A percentile compares a stretch with the other conserved stretches of the same genome.
Conservation (phyloP, 2,113 vertebrate genomes). For the Promerops cafer region DNA sequence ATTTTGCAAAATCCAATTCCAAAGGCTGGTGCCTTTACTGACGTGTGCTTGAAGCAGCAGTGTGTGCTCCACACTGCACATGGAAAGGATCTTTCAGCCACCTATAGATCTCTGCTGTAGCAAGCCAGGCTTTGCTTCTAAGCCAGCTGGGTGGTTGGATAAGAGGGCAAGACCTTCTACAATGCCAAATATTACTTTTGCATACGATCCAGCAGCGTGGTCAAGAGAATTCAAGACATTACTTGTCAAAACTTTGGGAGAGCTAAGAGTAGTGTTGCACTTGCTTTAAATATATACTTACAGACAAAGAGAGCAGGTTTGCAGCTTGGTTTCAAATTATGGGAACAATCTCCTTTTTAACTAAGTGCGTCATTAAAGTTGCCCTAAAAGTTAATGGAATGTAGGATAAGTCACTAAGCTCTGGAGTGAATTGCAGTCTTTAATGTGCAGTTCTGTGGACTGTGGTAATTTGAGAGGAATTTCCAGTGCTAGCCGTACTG, state of each 20-base stretch:
- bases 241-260: neutral
- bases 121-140: neutral
- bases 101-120: neutral
- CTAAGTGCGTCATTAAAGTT: neutral
- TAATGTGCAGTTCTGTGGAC: neutral
- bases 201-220: rapidly evolving
- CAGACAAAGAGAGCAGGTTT: neutral
- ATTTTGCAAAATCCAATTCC: neutral
- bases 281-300: neutral
- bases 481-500: neutral
- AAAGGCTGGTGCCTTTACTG: neutral
- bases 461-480: neutral
- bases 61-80: neutral
- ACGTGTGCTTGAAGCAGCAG: neutral
- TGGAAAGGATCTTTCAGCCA: neutral
- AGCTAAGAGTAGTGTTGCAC: neutral
- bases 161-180: neutral
- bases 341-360: neutral
- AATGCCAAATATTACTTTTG: neutral
- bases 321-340: neutral
- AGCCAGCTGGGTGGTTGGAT: neutral
- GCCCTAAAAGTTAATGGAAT: neutral
- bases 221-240: neutral
- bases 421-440: neutral
- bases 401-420: neutral